Percentiles rank a stretch among this genome's conserved stretches.
Evolutionary conservation across 2,113 vertebrate species (phyloP).

Genomic region (Pycnonotus jocosus): DNA sequence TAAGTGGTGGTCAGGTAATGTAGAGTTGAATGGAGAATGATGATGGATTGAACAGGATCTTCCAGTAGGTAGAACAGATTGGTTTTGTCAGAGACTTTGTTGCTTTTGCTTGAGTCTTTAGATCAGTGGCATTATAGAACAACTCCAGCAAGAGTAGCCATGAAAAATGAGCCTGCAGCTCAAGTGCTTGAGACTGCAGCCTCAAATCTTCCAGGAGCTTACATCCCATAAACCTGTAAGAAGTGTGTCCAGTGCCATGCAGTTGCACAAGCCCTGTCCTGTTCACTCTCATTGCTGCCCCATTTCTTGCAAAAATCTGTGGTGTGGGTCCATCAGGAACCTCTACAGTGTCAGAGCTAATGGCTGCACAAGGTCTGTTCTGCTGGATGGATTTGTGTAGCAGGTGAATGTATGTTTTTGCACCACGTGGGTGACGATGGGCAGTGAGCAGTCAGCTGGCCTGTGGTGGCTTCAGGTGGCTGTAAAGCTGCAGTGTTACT

Average conservation of each 20-base stretch:
- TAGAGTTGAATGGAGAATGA: neutral
- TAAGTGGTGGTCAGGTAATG: neutral
- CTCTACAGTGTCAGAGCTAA: neutral
- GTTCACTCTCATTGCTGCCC: neutral
- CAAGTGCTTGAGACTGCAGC: neutral
- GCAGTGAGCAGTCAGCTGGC: neutral
- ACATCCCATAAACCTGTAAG: neutral
- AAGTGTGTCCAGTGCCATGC: neutral
- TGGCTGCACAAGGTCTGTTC: neutral
- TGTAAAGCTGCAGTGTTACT: neutral
- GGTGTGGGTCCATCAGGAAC: neutral
- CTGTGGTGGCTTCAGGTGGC: neutral
- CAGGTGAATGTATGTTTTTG: accelerated
- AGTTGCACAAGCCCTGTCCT: neutral
- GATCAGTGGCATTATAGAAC: neutral
- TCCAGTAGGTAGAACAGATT: neutral
- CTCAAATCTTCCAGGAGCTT: neutral
- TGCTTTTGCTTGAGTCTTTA: neutral
- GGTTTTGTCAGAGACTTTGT: neutral
- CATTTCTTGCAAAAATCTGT: neutral
- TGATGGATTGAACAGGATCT: neutral
- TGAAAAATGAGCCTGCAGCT: neutral
- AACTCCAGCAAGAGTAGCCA: neutral
- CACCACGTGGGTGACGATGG: neutral
- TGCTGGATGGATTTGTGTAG: neutral